phyloP scores from a whole-genome alignment of 2,888 invertebrate genomes.

The Deilephila elpenor region DNA sequence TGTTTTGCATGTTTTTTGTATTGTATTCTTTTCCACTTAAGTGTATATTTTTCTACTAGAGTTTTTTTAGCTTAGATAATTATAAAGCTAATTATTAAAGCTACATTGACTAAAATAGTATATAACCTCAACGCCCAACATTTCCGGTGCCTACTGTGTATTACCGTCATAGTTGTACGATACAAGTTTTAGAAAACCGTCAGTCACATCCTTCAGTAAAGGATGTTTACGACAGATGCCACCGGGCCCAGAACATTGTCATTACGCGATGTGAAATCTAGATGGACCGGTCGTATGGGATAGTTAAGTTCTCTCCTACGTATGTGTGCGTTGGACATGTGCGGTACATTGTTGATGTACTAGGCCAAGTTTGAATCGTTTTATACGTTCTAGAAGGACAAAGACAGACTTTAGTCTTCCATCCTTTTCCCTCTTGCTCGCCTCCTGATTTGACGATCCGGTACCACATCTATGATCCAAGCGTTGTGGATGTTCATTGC shows the following conservation, averaged over 20 bases:
- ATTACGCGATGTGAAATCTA: constrained; percentile 43
- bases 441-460: too few relatives aligned
- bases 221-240: constrained; percentile 32
- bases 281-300: constrained; percentile 39
- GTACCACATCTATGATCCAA: too few relatives aligned
- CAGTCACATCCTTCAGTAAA: neutral
- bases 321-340: neutral
- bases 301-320: constrained; percentile 27
- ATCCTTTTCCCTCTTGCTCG: too few relatives aligned
- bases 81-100: neutral
- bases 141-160: neutral
- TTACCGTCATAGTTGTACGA: neutral
- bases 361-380: neutral
- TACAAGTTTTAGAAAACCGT: neutral
- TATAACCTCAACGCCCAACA: too few relatives aligned
- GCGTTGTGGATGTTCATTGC: too few relatives aligned
- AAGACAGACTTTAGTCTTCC: too few relatives aligned
- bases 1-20: neutral
- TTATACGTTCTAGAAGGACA: too few relatives aligned
- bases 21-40: neutral
- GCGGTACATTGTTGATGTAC: constrained; percentile 3
- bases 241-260: constrained; percentile 30
- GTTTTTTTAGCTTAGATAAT: neutral
- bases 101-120: too few relatives aligned
- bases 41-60: neutral